Percentiles rank a stretch among this genome's conserved stretches.
These are phyloP conservation scores for Suillia variegata DNA, from an alignment of 2,888 invertebrate species.

Conservation along the genomic window DNA sequence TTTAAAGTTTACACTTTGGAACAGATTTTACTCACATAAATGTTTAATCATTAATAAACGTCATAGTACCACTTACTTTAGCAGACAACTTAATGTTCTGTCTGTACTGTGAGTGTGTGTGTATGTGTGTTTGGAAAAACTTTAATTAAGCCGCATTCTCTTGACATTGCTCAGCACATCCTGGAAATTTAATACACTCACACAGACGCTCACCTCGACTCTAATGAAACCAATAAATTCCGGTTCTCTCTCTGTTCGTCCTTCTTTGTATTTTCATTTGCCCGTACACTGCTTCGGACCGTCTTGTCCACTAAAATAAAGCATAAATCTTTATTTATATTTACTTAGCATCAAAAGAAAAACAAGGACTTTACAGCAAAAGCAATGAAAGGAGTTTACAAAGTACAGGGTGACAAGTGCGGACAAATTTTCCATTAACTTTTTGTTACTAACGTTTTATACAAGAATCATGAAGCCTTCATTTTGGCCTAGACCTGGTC, in stretches of 20 bases:
- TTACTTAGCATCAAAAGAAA: constrained; percentile 14
- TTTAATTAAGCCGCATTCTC: constrained; percentile 2
- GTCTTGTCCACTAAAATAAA: constrained; percentile 18
- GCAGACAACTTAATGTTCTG: too few species aligned
- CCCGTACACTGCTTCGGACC: too few species aligned
- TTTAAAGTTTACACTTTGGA: too few species aligned
- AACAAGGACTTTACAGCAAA: not conserved
- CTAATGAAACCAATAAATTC: constrained; percentile 33
- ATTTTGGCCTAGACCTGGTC: too few species aligned
- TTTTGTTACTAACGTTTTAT: too few species aligned
- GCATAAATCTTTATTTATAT: constrained; percentile 27
- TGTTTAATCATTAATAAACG: too few species aligned
- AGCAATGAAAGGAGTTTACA: not conserved
- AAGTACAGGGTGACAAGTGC: constrained; percentile 1
- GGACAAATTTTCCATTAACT: too few species aligned
- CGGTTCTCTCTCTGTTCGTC: constrained; percentile 10
- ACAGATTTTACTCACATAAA: too few species aligned
- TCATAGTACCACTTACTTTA: too few species aligned
- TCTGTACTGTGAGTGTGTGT: too few species aligned
- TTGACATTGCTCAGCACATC: not conserved
- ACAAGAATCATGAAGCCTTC: too few species aligned
- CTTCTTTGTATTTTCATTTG: constrained; percentile 11
- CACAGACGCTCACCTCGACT: constrained; percentile 18
- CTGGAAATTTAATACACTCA: not conserved
- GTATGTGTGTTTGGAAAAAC: too few species aligned